phyloP scores from a whole-genome alignment of 2,888 invertebrate species.

The Cynaeus angustus region DNA sequence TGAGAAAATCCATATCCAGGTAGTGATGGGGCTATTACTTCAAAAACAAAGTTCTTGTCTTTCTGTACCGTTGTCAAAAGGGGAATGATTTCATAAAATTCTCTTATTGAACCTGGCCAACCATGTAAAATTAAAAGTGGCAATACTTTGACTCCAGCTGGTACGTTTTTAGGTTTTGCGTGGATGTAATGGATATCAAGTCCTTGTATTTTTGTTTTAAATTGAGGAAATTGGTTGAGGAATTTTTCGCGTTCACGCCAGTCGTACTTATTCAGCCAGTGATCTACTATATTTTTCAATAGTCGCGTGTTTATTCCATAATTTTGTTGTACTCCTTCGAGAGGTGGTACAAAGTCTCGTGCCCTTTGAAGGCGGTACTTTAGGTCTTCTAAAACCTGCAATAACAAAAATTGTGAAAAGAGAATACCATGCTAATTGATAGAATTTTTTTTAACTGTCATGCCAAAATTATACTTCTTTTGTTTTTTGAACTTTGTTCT shows the following conservation, averaged over 20 bases:
- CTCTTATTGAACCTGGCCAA: conserved; percentile 90
- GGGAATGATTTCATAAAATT: conserved; percentile 77
- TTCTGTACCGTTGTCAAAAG: conserved; percentile 43
- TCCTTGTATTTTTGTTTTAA: conserved; percentile 81
- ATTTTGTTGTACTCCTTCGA: conserved; percentile 80
- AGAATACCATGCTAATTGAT: too few species aligned
- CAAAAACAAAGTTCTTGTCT: conserved; percentile 48
- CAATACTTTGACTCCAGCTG: conserved; percentile 68
- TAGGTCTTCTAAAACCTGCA: conserved; percentile 75
- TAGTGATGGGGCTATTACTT: conserved; percentile 55
- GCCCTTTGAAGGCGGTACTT: conserved; percentile 73
- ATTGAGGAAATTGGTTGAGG: conserved; percentile 81
- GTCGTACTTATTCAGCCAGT: conserved; percentile 83
- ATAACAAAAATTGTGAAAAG: too few species aligned
- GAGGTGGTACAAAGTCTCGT: conserved; percentile 69
- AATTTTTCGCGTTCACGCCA: conserved; percentile 77
- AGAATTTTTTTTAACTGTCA: too few species aligned
- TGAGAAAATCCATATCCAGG: conserved; percentile 67
- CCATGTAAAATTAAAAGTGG: conserved; percentile 86
- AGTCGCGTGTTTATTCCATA: conserved; percentile 86
- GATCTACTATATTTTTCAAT: conserved; percentile 78
- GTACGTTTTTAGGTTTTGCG: conserved; percentile 69
- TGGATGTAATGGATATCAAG: conserved; percentile 80
- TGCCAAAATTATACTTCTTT: too few species aligned
- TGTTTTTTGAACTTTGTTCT: too few species aligned